A percentile compares a stretch with the other conserved stretches of the same genome.
These are phyloP conservation scores for Dexiosoma caninum DNA, from an alignment of 2,888 invertebrate genomes.

Conservation along the genomic window DNA sequence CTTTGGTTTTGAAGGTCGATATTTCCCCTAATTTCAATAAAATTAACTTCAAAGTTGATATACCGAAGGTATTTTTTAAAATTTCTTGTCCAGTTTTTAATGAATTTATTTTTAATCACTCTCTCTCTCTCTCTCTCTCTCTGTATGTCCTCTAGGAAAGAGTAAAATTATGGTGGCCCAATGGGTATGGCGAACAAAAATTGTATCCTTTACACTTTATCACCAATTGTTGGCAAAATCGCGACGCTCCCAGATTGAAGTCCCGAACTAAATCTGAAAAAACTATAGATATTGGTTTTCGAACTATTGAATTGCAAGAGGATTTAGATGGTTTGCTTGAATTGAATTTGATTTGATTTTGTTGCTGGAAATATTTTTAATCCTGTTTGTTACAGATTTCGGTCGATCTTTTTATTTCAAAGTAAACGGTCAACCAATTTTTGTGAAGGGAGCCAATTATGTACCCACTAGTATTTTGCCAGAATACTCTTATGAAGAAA, in stretches of 20 bases:
- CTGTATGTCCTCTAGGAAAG: conserved; percentile 73
- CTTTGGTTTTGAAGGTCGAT: conserved; percentile 63
- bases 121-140: too few relatives aligned
- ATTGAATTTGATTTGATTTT: neutral
- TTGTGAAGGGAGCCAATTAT: conserved; percentile 96
- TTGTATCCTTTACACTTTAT: conserved; percentile 84
- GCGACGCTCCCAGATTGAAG: conserved; percentile 63
- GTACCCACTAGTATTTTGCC: conserved; percentile 92
- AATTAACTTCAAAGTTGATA: conserved; percentile 69
- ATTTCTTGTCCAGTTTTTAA: neutral
- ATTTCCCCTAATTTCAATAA: conserved; percentile 65
- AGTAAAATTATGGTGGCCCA: conserved; percentile 94
- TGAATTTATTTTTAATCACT: neutral
- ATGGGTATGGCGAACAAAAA: conserved; percentile 89
- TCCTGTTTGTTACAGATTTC: conserved; percentile 74
- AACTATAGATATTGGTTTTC: conserved; percentile 86
- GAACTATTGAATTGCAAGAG: conserved; percentile 90
- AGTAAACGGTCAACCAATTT: conserved; percentile 90
- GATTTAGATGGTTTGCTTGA: conserved; percentile 78
- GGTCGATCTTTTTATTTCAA: conserved; percentile 92
- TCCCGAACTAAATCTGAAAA: conserved; percentile 77
- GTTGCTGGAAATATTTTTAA: too few relatives aligned
- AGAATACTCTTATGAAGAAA: conserved; percentile 80
- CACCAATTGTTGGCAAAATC: conserved; percentile 73
- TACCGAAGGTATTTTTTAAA: conserved; percentile 66